A percentile compares a stretch with the other conserved stretches of the same genome.
Evolutionary conservation across 2,888 invertebrate genomes (phyloP).

Genomic region (Salpingus planirostris): DNA sequence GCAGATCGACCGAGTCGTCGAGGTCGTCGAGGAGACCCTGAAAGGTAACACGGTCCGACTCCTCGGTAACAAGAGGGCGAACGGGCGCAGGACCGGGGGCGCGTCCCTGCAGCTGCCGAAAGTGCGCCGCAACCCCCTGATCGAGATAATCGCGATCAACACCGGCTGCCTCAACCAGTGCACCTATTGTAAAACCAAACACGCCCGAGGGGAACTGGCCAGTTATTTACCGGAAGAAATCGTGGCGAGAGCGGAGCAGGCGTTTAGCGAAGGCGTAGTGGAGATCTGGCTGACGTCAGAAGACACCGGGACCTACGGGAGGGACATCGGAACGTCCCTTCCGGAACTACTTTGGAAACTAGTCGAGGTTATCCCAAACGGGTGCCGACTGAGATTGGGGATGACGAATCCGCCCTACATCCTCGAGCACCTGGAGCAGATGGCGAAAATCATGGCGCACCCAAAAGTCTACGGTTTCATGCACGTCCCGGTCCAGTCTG

Average conservation of each 20-base stretch:
- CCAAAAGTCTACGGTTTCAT: constrained; percentile 91
- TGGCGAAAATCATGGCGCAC: constrained; percentile 77
- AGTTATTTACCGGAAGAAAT: constrained; percentile 89
- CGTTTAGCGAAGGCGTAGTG: constrained; percentile 84
- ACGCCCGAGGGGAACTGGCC: constrained; percentile 92
- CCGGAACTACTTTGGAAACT: constrained; percentile 79
- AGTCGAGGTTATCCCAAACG: constrained; percentile 67
- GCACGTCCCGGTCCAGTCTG: constrained; percentile 96
- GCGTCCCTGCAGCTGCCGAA: constrained; percentile 85
- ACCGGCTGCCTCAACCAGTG: constrained; percentile 97
- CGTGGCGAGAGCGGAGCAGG: constrained; percentile 74
- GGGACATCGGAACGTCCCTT: constrained; percentile 82
- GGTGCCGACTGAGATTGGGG: constrained; percentile 78
- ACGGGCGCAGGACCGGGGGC: constrained; percentile 76
- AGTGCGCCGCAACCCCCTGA: constrained; percentile 87
- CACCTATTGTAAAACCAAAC: constrained; percentile 98
- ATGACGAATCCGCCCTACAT: constrained; percentile 99
- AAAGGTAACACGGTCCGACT: constrained; percentile 57
- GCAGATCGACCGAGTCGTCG: constrained; percentile 94
- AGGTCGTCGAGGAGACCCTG: constrained; percentile 95
- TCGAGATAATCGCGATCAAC: constrained; percentile 95
- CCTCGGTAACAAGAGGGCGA: constrained; percentile 70
- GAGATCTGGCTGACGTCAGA: constrained; percentile 98
- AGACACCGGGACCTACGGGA: constrained; percentile 93
- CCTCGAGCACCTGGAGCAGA: constrained; percentile 83